Percentiles rank a stretch among this genome's conserved stretches.
These are phyloP conservation scores for Microplitis deprimator DNA, from an alignment of 2,888 invertebrate genomes.

Conservation along the genomic window DNA sequence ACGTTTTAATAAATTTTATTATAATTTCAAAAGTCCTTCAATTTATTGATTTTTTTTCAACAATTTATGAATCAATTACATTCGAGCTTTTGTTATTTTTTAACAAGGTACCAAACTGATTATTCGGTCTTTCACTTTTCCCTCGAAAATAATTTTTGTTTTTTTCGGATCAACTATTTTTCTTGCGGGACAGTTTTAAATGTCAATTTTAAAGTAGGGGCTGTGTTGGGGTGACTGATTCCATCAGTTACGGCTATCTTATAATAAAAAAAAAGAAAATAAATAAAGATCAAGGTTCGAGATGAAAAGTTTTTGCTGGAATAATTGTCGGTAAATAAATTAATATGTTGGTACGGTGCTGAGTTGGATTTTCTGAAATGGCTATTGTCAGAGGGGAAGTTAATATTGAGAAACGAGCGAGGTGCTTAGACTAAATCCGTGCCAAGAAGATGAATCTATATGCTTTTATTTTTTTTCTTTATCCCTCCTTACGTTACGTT, in stretches of 20 bases:
- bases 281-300: neutral
- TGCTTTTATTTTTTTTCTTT: constrained; percentile 39
- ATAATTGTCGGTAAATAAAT: constrained; percentile 16
- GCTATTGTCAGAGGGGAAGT: constrained; percentile 46
- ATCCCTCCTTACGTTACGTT: constrained; percentile 6
- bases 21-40: neutral
- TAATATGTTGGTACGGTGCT: constrained; percentile 28
- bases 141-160: too few relatives aligned
- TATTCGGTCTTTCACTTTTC: too few relatives aligned
- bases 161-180: too few relatives aligned
- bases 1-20: neutral
- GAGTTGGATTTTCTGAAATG: constrained; percentile 40
- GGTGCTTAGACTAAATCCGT: constrained; percentile 49
- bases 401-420: constrained; percentile 52
- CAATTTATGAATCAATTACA: neutral
- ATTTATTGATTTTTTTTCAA: neutral
- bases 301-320: neutral
- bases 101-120: too few relatives aligned
- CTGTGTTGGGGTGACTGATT: too few relatives aligned
- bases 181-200: too few relatives aligned
- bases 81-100: too few relatives aligned
- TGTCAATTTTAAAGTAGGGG: too few relatives aligned
- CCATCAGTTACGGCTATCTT: too few relatives aligned
- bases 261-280: constrained; percentile 6
- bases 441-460: constrained; percentile 52